These are phyloP conservation scores for Phanerotoma sp. DNA, from an alignment of 2,888 invertebrate genomes.

Conservation along the genomic window DNA sequence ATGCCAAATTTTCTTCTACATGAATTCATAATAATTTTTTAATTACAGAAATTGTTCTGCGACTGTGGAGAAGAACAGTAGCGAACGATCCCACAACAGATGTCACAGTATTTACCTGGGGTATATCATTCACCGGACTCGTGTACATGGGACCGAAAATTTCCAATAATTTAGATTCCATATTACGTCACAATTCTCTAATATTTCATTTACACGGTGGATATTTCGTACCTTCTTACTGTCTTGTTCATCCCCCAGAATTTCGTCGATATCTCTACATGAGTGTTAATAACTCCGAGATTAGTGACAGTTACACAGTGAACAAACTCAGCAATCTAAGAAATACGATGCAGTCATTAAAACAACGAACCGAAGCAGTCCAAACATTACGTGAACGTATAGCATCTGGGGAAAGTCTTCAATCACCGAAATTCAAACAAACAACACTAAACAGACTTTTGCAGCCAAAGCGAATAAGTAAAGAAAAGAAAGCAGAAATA, in stretches of 20 bases:
- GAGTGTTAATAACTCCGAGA: slow-evolving; percentile 57
- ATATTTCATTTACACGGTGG: slow-evolving; percentile 89
- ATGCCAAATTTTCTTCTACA: slow-evolving; percentile 1
- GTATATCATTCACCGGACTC: slow-evolving; percentile 81
- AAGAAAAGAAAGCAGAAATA: slow-evolving; percentile 67
- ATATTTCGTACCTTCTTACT: slow-evolving; percentile 69
- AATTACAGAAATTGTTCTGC: slow-evolving; percentile 48
- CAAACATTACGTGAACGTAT: slow-evolving; percentile 55
- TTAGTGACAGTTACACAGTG: slow-evolving; percentile 73
- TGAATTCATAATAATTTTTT: slow-evolving; percentile 55
- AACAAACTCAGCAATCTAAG: slow-evolving; percentile 65
- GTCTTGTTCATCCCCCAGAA: slow-evolving; percentile 52
- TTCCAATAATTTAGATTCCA: slow-evolving; percentile 66
- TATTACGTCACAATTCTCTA: slow-evolving; percentile 71
- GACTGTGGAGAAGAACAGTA: slow-evolving; percentile 49
- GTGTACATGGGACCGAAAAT: slow-evolving; percentile 73
- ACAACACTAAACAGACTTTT: slow-evolving; percentile 49
- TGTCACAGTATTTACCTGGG: slow-evolving; percentile 75
- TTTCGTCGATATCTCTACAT: slow-evolving; percentile 51
- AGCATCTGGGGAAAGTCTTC: slow-evolving; percentile 56
- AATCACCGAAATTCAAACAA: slow-evolving; percentile 49
- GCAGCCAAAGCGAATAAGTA: slow-evolving; percentile 62
- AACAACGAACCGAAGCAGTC: slow-evolving; percentile 67
- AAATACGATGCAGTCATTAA: slow-evolving; percentile 64
- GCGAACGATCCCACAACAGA: slow-evolving; percentile 58